Base-by-base conservation (phyloP, 2,888 invertebrate species). In the Asteroscopus sphinx region DNA sequence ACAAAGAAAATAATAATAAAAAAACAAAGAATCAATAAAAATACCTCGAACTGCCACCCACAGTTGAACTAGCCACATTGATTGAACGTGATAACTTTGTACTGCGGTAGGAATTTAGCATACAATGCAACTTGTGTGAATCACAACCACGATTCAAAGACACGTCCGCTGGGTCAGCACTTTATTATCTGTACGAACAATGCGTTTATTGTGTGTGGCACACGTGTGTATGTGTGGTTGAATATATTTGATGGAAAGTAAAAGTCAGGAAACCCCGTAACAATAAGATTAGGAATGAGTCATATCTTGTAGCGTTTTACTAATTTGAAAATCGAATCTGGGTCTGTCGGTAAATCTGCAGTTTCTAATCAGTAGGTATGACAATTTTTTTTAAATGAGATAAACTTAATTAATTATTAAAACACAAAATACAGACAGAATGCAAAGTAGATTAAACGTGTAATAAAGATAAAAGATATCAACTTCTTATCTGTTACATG, bases 81-180 rank as follows among this genome's bases (percentile, higher is more conserved):
- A 36, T 17, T n/a, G 32, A 15, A 54, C 65, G 65, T 60, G 54
- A 40, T 12, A 1, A 37, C 7, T 0, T 3, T n/a, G 3, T 13
- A 21, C 11, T 12, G 7, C 8, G 35, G 7, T 15, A 1, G 26
- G 66, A 66, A 66, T 66, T 66, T 59, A 40, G 64, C 73, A 55
- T 62, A 73, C 73, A 70, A 73, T 70, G 73, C 73, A 33, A n/a
- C 12, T 53, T 30, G 41, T 41, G 8, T 73, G 63, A 66, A 28
- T 67, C 69, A 66, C n/a, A n/a, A n/a, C 21, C 39, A 21, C 44
- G 33, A 32, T 30, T 8, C 16, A 13, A 15, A 28, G 44, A 17
- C 66, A 66, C 66, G 66, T 66, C 11, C 35, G 5, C 36, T 11
- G 15, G 15, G 8, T 73, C 70, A 68, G 73, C 73, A 25, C 7